These are phyloP conservation scores for Mirounga angustirostris DNA, from an alignment of 2,113 vertebrate species.

Conservation along the genomic window DNA sequence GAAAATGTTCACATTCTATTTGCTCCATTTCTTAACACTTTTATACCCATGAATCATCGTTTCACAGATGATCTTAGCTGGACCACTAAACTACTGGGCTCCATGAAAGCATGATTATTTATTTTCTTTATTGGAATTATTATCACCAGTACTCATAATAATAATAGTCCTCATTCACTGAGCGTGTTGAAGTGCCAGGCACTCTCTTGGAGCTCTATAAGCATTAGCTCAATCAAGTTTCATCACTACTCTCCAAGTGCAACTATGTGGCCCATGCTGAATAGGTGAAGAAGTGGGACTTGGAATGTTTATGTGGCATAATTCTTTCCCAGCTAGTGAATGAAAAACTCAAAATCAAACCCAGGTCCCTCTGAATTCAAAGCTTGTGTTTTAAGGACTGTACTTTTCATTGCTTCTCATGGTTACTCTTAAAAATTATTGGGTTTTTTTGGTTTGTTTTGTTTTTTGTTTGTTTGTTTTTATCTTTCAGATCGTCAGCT, in stretches of 20 bases:
- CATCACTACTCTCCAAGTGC: background rate
- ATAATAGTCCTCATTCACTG: background rate
- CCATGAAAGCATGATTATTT: background rate
- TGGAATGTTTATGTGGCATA: background rate
- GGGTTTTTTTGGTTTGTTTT: background rate
- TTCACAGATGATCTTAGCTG: background rate
- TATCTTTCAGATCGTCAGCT: background rate
- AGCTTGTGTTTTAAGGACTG: background rate
- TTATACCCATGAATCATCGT: background rate
- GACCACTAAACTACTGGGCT: background rate
- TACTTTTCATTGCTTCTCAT: background rate
- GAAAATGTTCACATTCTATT: background rate
- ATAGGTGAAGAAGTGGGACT: background rate
- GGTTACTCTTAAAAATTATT: background rate
- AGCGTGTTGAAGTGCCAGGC: background rate
- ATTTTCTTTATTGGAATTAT: background rate
- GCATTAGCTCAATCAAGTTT: background rate
- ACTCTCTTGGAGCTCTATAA: rapidly evolving
- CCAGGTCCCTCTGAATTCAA: background rate
- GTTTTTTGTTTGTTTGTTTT: background rate
- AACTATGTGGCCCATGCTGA: too few relatives aligned
- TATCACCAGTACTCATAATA: background rate
- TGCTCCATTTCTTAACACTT: background rate
- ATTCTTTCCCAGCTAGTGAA: background rate
- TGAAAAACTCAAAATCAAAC: background rate